Conservation (phyloP, 2,888 invertebrate species). For the Calameuta idolon region DNA sequence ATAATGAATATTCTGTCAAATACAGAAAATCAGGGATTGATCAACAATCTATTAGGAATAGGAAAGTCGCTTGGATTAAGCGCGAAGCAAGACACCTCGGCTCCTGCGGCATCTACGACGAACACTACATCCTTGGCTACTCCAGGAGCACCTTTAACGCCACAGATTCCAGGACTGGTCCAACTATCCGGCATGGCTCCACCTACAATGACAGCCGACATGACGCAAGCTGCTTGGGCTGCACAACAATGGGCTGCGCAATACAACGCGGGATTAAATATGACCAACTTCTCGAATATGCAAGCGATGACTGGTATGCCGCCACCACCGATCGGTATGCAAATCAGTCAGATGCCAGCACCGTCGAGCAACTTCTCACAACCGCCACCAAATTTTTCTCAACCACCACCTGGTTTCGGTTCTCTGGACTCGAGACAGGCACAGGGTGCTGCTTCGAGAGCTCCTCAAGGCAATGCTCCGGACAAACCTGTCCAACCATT, state of each 20-base stretch:
- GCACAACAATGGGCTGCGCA: constrained; percentile 59
- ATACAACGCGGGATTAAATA: constrained; percentile 50
- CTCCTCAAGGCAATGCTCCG: constrained; percentile 21
- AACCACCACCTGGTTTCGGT: constrained; percentile 36
- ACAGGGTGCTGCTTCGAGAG: constrained; percentile 6
- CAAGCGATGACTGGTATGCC: constrained; percentile 35
- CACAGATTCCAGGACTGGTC: constrained; percentile 11
- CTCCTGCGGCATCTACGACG: constrained; percentile 20
- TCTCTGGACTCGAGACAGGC: constrained; percentile 10
- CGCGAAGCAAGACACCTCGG: constrained; percentile 48
- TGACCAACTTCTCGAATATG: constrained; percentile 34
- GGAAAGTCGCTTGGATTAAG: constrained; percentile 62
- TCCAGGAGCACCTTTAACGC: constrained; percentile 23
- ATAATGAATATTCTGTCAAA: constrained; percentile 61
- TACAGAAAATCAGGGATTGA: constrained; percentile 62
- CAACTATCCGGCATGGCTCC: constrained; percentile 24
- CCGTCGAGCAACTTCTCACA: constrained; percentile 46
- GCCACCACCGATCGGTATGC: constrained; percentile 31
- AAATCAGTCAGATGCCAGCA: constrained; percentile 24
- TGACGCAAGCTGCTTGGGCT: constrained; percentile 53
- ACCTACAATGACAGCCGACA: constrained; percentile 45
- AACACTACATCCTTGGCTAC: neutral
- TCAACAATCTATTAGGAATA: constrained; percentile 63
- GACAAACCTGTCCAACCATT: constrained; percentile 12
- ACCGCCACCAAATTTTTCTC: constrained; percentile 46